A percentile compares a stretch with the other conserved stretches of the same genome.
These are phyloP conservation scores for Clarias magur DNA, from an alignment of 2,113 vertebrate genomes.

Conservation along the genomic window DNA sequence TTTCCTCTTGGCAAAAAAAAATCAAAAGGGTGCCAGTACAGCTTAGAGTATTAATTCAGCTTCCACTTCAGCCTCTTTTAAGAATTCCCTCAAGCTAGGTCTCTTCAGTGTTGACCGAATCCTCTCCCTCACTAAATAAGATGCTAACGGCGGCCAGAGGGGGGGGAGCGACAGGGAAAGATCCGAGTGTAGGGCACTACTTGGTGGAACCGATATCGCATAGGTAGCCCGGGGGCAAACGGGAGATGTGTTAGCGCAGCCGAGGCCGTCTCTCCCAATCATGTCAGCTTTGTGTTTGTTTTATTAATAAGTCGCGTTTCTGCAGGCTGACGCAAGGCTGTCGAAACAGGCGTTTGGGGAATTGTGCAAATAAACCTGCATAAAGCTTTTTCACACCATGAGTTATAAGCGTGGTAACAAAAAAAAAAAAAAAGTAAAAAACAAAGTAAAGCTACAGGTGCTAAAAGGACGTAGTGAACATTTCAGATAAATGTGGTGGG, in stretches of 20 bases:
- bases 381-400: slow-evolving; percentile 75
- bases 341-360: slow-evolving; percentile 76
- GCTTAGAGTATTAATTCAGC: not conserved
- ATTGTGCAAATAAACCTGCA: slow-evolving; percentile 76
- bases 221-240: slow-evolving; percentile 72
- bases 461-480: not conserved
- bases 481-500: too few species aligned
- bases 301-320: slow-evolving; percentile 77
- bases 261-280: slow-evolving; percentile 56
- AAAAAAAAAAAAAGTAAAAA: slow-evolving; percentile 54
- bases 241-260: slow-evolving; percentile 65
- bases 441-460: slow-evolving; percentile 41
- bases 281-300: slow-evolving; percentile 67
- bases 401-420: slow-evolving; percentile 76
- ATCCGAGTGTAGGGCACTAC: not conserved
- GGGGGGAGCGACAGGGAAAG: slow-evolving; percentile 51
- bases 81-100: slow-evolving; percentile 6
- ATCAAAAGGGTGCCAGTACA: not conserved
- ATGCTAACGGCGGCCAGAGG: slow-evolving; percentile 60
- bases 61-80: not conserved
- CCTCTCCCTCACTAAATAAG: slow-evolving; percentile 14
- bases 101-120: slow-evolving; percentile 45
- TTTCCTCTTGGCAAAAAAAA: slow-evolving; percentile 58
- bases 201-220: slow-evolving; percentile 53
- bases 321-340: slow-evolving; percentile 78